Base-by-base conservation (phyloP, 1,140 invertebrate genomes). In the Platyura marginata region DNA sequence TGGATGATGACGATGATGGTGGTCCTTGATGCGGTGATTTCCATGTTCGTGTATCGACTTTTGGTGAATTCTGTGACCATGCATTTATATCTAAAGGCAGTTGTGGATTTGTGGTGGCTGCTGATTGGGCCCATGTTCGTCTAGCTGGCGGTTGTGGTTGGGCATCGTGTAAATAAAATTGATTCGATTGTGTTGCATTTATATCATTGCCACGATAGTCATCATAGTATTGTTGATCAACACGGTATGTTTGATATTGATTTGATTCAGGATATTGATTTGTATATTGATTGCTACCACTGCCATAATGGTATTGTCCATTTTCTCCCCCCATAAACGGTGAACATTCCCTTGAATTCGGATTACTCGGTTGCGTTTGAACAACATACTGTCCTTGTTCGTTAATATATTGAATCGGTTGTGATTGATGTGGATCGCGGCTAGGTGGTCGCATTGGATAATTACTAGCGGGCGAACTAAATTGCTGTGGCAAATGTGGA, bases 101-200 rank as follows among this genome's bases (percentile, higher is more conserved):
- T 25, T 44, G 36, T 21, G 11, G 36, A 40, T 33, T 36, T 20
- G 57, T 56, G 8, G 68, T 64, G 58, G 70, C 69, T 21, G 73
- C 67, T 50, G 79, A 74, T 48, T 80, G 77, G 34, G 74, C 72
- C 79, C 79, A 82, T 3, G 79, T 81, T 49, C 76, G 63, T 42
- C 79, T 66, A 56, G 77, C 75, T 40, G 75, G 64, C 48, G 65
- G 56, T 42, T 55, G 68, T 45, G 71, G 70, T 39, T 69, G 69
- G n/a, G 20, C 49, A 10, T 81, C 79, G 54, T 84, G 80, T 47
- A 83, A 62, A 61, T 79, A 84, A 63, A 84, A 84, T 52, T 81
- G 79, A 49, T 62, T 65, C 40, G 54, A 50, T 23, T 44, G 47
- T 21, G 42, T 45, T n/a, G 52, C 50, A 16, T 44, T 46, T 5